Percentiles rank a stretch among this genome's conserved stretches.
Conservation (phyloP, 30 jellyfish, hydroid and myxozoan species). For the Hydra vulgaris region DNA sequence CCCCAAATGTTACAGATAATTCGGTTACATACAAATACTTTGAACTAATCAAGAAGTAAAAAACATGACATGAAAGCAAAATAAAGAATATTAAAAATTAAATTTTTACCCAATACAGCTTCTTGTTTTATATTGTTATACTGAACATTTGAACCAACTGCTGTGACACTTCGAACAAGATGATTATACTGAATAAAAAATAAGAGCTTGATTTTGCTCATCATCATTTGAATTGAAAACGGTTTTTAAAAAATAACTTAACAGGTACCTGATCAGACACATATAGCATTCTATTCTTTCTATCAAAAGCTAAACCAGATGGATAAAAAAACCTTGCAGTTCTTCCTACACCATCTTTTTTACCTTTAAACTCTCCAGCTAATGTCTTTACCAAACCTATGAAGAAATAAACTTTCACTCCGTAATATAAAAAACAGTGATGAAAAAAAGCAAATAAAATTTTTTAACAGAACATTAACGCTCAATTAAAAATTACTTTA, state of each 20-base stretch:
- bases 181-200: constrained; percentile 19
- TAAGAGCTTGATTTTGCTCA: background rate
- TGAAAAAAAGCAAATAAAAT: background rate
- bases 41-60: no score
- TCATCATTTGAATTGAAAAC: background rate
- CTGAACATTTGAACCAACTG: constrained; percentile 9
- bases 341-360: constrained; percentile 26
- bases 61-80: background rate
- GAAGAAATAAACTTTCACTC: background rate
- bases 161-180: constrained; percentile 29
- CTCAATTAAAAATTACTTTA: background rate
- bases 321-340: constrained; percentile 32
- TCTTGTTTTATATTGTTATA: background rate
- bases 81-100: no score
- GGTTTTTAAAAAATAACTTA: no score
- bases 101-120: background rate
- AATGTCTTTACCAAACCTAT: constrained; percentile 29
- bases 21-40: background rate
- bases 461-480: no score
- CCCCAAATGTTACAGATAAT: no score
- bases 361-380: constrained; percentile 33
- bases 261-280: constrained; percentile 32
- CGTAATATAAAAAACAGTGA: no score
- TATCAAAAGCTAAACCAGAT: constrained; percentile 32
- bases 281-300: constrained; percentile 13